Evolutionary conservation across 1,140 invertebrate genomes (phyloP), one percentile per base, ranked within the genome.

Genomic region (Heliconius hewitsoni): DNA sequence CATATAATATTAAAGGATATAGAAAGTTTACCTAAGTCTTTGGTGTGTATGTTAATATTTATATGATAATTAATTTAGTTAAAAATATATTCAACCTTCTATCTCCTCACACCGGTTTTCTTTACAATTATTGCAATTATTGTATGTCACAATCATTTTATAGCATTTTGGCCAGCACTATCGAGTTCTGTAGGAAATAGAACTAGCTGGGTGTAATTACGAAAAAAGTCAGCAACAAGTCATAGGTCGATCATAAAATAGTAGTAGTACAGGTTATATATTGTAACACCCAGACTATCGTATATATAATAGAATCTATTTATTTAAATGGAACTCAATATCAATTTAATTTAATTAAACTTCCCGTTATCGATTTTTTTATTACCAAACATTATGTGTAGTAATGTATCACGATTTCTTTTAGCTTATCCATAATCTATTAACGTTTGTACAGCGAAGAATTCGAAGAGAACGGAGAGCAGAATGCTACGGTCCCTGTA

Each of bases 201-300:
- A 30, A 74, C 73, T 74, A 74, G 52, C 46, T 74, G 37, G 23
- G 52, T 74, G 52, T 37, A 74, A 74, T 74, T 74, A 57, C 52
- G 73, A 74, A 74, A 74, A 74, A 74, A n/a, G 18, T 39, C 50
- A 60, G 50, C 55, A 34, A 74, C n/a, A 74, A 74, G 73, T 74
- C 73, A 74, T 74, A 74, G 73, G 73, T 74, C 52, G 73, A 57
- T 16, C 30, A 37, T 57, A 57, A 74, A 74, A 55, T 74, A 34
- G 73, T 42, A 55, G 11, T 27, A 18, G 27, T 19, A 66, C 55
- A 75, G 55, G 55, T 75, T 75, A 37, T 37, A 37, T 27, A 60
- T 66, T 73, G 23, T 66, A 66, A 66, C 60, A 66, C 60, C 16
- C 60, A 30, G 27, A 16, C 50, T 52, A 18, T 19, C 50, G 8